These are phyloP conservation scores for Tetranychus piercei DNA, from an alignment of 2,888 invertebrate genomes.

Conservation along the genomic window DNA sequence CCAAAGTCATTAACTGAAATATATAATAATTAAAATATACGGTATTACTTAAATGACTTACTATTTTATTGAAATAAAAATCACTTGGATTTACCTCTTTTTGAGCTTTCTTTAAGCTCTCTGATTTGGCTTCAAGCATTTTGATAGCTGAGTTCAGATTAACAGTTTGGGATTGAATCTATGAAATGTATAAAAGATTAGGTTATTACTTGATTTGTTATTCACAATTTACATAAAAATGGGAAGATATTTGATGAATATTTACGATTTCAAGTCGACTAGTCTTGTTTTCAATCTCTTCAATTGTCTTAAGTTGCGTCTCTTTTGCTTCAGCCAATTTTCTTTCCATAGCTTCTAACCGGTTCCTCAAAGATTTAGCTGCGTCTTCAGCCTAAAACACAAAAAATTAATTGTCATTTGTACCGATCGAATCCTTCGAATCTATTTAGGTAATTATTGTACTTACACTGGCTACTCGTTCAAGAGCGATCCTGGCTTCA, in stretches of 20 bases:
- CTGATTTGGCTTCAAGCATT: constrained; percentile 2
- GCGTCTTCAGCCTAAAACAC: neutral
- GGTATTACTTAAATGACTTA: neutral
- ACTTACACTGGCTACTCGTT: neutral
- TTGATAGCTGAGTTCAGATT: neutral
- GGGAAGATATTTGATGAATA: neutral
- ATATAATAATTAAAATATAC: neutral
- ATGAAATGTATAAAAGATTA: neutral
- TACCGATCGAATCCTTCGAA: neutral
- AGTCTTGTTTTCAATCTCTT: neutral
- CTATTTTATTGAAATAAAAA: neutral
- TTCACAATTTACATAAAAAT: neutral
- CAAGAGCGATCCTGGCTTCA: neutral
- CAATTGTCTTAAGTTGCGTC: neutral
- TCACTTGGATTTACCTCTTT: neutral
- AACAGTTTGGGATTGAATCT: constrained; percentile 7
- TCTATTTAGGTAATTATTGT: neutral
- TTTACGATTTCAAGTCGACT: constrained; percentile 7
- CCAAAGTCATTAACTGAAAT: neutral
- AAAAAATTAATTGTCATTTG: neutral
- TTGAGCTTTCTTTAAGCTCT: neutral
- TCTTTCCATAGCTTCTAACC: neutral
- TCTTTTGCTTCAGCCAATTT: neutral
- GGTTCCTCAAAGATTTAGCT: neutral
- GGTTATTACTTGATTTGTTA: too few relatives aligned